Base-by-base conservation (phyloP, 2,888 invertebrate genomes). In the Drosophila picticornis region DNA sequence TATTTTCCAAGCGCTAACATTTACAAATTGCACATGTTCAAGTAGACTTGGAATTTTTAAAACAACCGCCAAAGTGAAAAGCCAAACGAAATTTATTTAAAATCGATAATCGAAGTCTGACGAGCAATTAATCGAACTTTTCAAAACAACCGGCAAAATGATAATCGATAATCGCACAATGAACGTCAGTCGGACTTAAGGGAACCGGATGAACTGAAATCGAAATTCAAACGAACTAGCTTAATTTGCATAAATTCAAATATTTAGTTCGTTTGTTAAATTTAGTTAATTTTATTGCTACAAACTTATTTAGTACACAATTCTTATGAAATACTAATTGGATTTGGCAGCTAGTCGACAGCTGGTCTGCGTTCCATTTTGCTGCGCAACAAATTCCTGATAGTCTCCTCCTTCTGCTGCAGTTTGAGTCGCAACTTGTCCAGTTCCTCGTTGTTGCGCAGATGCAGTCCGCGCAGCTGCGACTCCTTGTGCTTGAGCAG, bases 401-500 rank as follows among this genome's bases (percentile, higher is more conserved):
- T 93, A 0, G 92, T 94, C 7, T 93, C 93, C 27, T 93, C 93
- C 55, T 92, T 92, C 59, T 93, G 93, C 51, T 90, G 80, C n/a
- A 93, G 76, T 64, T 92, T 93, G 19, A 90, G 79, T 5, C 90
- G 82, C 72, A 93, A 57, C 68, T 91, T 91, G 1, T 92, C 92
- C 69, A 93, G 80, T 73, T 93, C 93, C 52, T 91, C 90, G 25
- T 88, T 55, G 65, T 93, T 91, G 0, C 92, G 88, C 1, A 87
- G 74, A 29, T 93, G 93, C 32, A 94, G 66, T 1, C 92, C 93
- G 9, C 91, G 92, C 38, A 93, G 84, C 67, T 93, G 93, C 0
- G 93, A 90, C 68, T 93, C 94, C 72, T 93, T 93, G 72, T 93
- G 92, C 72, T 92, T 91, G 0, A 93, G 91, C 53, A 93, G 80